Evolutionary conservation across 2,797 vertebrate species (phyloP).

Genomic region (Crenuchus spilurus): DNA sequence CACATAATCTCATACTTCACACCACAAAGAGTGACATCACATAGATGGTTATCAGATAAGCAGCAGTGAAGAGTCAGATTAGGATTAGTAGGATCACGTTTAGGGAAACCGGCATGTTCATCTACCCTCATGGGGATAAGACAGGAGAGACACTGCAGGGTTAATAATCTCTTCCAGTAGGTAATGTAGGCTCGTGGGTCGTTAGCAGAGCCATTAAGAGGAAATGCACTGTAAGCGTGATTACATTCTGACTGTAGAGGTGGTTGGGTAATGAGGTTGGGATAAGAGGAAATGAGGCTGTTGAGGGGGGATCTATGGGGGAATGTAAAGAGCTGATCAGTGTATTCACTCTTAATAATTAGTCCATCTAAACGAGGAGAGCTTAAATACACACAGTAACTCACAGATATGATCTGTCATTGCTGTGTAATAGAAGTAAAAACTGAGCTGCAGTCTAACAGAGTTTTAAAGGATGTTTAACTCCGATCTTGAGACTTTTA

Average conservation of each 20-base stretch:
- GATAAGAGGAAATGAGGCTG: conserved; percentile 33
- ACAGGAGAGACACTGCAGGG: not conserved
- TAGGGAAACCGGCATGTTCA: not conserved
- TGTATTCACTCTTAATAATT: conserved; percentile 22
- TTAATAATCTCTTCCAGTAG: conserved; percentile 32
- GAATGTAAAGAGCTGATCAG: conserved; percentile 28
- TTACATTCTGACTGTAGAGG: conserved; percentile 36
- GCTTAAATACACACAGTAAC: not conserved
- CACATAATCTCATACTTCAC: not conserved
- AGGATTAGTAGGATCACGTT: conserved; percentile 12
- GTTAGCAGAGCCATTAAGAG: conserved; percentile 39
- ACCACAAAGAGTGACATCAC: not conserved
- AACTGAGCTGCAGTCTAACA: not conserved
- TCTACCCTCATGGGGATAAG: not conserved
- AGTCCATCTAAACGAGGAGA: not conserved
- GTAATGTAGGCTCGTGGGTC: conserved; percentile 27
- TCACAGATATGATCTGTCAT: not conserved
- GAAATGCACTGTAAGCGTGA: conserved; percentile 44
- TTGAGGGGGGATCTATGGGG: conserved; percentile 27
- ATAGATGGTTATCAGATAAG: conserved; percentile 33
- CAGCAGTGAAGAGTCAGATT: conserved; percentile 15
- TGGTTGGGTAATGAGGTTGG: conserved; percentile 45
- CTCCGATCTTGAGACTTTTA: not conserved
- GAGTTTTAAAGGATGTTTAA: not conserved
- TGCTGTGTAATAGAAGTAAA: not conserved